Conservation (phyloP, 1,140 invertebrate genomes). For the Drosophila ambigua region DNA sequence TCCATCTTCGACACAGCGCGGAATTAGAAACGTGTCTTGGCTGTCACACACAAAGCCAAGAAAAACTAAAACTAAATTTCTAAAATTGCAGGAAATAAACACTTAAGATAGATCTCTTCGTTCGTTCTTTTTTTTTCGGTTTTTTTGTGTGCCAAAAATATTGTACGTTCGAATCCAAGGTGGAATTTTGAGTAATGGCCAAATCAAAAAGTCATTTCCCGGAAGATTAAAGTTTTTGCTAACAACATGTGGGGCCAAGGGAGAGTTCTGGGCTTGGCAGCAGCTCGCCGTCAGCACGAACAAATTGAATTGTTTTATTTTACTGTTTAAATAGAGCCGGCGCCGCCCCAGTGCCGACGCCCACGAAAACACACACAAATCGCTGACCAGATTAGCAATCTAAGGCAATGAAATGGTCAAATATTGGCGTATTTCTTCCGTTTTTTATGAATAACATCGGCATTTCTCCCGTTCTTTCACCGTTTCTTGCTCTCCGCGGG, state of each 20-base stretch:
- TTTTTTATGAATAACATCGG: slow-evolving; percentile 21
- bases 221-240: background rate
- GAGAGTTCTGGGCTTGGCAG: background rate
- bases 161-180: slow-evolving; percentile 5
- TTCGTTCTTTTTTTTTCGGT: background rate
- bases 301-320: slow-evolving; percentile 35
- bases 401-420: slow-evolving; percentile 10
- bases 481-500: background rate
- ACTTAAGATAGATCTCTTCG: slow-evolving; percentile 43
- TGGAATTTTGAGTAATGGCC: slow-evolving; percentile 21
- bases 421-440: slow-evolving; percentile 28
- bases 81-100: slow-evolving; percentile 54
- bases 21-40: slow-evolving; percentile 33
- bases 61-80: slow-evolving; percentile 19
- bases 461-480: slow-evolving; percentile 2
- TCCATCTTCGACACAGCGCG: background rate
- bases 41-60: slow-evolving; percentile 34
- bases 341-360: background rate
- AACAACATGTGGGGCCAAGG: slow-evolving; percentile 10
- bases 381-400: slow-evolving; percentile 31
- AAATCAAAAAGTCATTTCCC: slow-evolving; percentile 8
- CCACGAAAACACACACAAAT: slow-evolving; percentile 11
- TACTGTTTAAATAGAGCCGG: background rate
- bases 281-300: background rate
- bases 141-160: slow-evolving; percentile 21